Percentiles rank a stretch among this genome's conserved stretches.
These are phyloP conservation scores for Trichonephila clavata DNA, from an alignment of 1,140 invertebrate genomes.

Conservation along the genomic window DNA sequence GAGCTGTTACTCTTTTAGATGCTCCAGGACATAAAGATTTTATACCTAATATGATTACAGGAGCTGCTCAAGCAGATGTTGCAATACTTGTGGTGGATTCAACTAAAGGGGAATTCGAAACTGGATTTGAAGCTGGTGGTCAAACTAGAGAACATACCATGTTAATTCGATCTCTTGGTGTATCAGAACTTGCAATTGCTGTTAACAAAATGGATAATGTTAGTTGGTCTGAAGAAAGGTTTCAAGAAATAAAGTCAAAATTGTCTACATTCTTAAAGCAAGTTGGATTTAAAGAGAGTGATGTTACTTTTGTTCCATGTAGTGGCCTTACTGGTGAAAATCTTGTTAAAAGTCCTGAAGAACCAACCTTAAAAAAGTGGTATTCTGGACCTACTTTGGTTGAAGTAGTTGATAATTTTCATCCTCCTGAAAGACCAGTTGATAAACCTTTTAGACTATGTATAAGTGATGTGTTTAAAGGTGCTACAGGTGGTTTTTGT, in stretches of 20 bases:
- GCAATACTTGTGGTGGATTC: slow-evolving; percentile 98
- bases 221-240: slow-evolving; percentile 90
- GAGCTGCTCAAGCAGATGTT: slow-evolving; percentile 98
- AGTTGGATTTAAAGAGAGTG: slow-evolving; percentile 94
- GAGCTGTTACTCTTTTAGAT: slow-evolving; percentile 93
- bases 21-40: slow-evolving; percentile 99
- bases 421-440: slow-evolving; percentile 89
- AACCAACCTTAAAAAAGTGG: slow-evolving; percentile 88
- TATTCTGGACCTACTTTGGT: slow-evolving; percentile 91
- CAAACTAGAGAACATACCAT: slow-evolving; percentile 99
- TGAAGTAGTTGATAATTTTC: slow-evolving; percentile 92
- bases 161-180: slow-evolving; percentile 92
- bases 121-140: slow-evolving; percentile 97
- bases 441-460: slow-evolving; percentile 94
- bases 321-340: slow-evolving; percentile 97
- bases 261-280: slow-evolving; percentile 94
- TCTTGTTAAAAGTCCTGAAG: slow-evolving; percentile 87
- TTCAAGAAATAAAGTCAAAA: slow-evolving; percentile 92
- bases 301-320: slow-evolving; percentile 96
- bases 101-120: slow-evolving; percentile 97
- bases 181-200: slow-evolving; percentile 91
- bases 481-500: slow-evolving; percentile 90
- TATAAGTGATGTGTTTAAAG: slow-evolving; percentile 97
- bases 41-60: slow-evolving; percentile 99
- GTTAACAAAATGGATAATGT: slow-evolving; percentile 93